Percentiles rank a stretch among this genome's conserved stretches.
Evolutionary conservation across 2,113 vertebrate genomes (phyloP).

Genomic region (Ageneiosus marmoratus): DNA sequence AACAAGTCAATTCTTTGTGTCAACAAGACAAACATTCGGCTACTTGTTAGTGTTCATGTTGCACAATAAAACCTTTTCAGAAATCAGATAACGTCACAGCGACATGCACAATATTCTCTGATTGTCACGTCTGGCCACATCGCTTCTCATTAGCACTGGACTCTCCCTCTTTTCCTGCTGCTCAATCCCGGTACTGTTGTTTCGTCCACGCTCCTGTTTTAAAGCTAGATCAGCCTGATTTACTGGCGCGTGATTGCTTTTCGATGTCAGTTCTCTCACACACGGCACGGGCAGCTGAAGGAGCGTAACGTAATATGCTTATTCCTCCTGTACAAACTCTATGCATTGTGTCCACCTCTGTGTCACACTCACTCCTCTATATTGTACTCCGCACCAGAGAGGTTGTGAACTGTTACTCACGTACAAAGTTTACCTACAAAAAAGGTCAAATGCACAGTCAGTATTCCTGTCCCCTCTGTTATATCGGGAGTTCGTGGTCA

Average conservation of each 20-base stretch:
- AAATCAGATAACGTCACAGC: neutral
- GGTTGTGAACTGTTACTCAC: constrained; percentile 24
- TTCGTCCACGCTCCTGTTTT: neutral
- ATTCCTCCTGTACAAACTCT: constrained; percentile 33
- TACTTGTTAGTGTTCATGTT: constrained; percentile 44
- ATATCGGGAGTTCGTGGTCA: constrained; percentile 10
- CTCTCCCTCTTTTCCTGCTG: neutral
- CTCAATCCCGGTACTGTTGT: neutral
- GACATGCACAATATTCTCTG: constrained; percentile 39
- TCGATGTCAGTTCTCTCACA: constrained; percentile 6
- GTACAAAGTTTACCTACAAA: constrained; percentile 20
- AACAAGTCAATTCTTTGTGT: constrained; percentile 46
- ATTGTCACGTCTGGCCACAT: neutral
- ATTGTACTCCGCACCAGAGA: constrained; percentile 18
- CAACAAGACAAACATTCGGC: constrained; percentile 32
- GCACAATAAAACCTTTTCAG: constrained; percentile 58
- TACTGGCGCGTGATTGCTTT: constrained; percentile 6
- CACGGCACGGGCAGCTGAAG: constrained; percentile 28
- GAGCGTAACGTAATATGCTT: constrained; percentile 3
- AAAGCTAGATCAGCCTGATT: constrained; percentile 13
- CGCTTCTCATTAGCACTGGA: constrained; percentile 24
- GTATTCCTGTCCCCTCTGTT: constrained; percentile 23
- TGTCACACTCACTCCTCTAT: constrained; percentile 10
- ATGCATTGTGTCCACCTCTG: constrained; percentile 33
- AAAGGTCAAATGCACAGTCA: constrained; percentile 30